Conservation (phyloP, 2,888 invertebrate genomes). For the Spisula solida region DNA sequence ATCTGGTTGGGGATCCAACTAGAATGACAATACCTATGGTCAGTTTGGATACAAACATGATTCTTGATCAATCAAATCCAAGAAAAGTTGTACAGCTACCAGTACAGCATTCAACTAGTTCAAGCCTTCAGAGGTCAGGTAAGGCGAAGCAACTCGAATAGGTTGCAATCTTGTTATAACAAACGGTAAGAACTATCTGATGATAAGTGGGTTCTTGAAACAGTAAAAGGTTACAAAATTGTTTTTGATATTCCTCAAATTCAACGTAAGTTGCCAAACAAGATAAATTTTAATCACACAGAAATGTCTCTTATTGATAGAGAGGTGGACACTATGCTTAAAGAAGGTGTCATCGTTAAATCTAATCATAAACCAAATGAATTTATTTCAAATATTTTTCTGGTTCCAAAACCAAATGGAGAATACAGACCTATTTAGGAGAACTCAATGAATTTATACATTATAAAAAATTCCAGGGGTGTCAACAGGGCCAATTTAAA, state of each 20-base stretch:
- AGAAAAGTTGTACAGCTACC: background rate
- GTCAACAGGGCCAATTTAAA: too few species aligned
- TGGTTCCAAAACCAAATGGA: slow-evolving; percentile 33
- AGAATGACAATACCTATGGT: slow-evolving; percentile 18
- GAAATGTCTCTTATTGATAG: slow-evolving; percentile 28
- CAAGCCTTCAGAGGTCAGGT: too few species aligned
- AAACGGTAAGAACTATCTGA: slow-evolving; percentile 30
- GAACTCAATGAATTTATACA: slow-evolving; percentile 21
- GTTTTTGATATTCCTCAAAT: slow-evolving; percentile 23
- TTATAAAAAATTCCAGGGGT: too few species aligned
- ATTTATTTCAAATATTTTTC: slow-evolving; percentile 40
- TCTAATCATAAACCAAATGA: slow-evolving; percentile 15
- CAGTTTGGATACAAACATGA: slow-evolving; percentile 27
- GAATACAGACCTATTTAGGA: slow-evolving; percentile 30
- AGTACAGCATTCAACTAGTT: background rate
- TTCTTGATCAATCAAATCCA: background rate
- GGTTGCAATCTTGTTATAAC: slow-evolving; percentile 22
- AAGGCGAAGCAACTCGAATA: slow-evolving; percentile 16
- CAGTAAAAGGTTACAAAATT: slow-evolving; percentile 38
- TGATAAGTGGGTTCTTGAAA: slow-evolving; percentile 33
- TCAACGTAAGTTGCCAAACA: slow-evolving; percentile 11
- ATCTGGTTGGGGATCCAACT: background rate
- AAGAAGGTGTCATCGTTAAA: slow-evolving; percentile 21
- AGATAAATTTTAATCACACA: slow-evolving; percentile 26
- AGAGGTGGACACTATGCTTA: slow-evolving; percentile 24